Conservation (phyloP, 2,113 vertebrate genomes). For the Dolichallabes microphthalmus region DNA sequence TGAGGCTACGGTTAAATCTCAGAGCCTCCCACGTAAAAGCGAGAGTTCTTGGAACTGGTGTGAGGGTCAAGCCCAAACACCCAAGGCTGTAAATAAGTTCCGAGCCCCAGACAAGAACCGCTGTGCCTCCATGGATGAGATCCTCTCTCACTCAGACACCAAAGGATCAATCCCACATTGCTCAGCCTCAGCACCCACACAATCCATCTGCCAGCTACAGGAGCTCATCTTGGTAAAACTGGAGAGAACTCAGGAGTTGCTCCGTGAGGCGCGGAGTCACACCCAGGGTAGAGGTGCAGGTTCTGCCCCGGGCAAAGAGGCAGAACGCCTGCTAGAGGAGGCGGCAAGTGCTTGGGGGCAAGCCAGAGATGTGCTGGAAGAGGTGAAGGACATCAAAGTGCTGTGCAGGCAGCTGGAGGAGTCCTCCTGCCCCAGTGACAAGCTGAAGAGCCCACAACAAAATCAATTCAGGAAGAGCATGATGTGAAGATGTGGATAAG, state of each 20-base stretch:
- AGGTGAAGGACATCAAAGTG: constrained; percentile 82
- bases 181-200: constrained; percentile 38
- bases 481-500: constrained; percentile 69
- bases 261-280: constrained; percentile 72
- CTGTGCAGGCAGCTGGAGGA: constrained; percentile 81
- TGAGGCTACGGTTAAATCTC: constrained; percentile 61
- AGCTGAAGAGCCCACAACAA: constrained; percentile 66
- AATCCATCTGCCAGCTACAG: constrained; percentile 76
- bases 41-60: constrained; percentile 63
- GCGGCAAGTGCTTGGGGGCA: constrained; percentile 82
- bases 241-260: constrained; percentile 86
- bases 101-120: constrained; percentile 75
- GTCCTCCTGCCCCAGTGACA: constrained; percentile 58
- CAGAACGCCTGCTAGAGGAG: constrained; percentile 82
- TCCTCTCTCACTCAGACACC: constrained; percentile 75
- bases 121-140: constrained; percentile 89
- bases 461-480: constrained; percentile 79
- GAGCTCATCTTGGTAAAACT: constrained; percentile 87
- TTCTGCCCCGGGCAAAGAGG: constrained; percentile 68
- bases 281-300: constrained; percentile 66
- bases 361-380: constrained; percentile 84
- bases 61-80: constrained; percentile 68
- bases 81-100: constrained; percentile 74
- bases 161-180: constrained; percentile 43
- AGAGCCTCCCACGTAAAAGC: constrained; percentile 69